A percentile compares a stretch with the other conserved stretches of the same genome.
These are phyloP conservation scores for Neosilurus mollespiculum DNA, from an alignment of 2,797 vertebrate species.

Conservation along the genomic window DNA sequence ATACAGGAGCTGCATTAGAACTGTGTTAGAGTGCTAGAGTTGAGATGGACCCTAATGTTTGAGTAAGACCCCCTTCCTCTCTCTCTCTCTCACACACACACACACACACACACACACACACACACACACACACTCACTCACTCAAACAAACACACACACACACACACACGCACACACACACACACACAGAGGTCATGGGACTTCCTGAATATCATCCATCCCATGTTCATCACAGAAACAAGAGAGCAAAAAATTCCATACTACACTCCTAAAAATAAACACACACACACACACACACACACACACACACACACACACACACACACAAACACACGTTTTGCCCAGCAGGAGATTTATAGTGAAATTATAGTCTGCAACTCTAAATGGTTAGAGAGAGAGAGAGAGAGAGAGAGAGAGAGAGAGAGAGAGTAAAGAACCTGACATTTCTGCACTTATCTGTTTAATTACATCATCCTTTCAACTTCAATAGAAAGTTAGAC, in stretches of 20 bases:
- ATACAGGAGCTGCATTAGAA: not conserved
- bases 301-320: conserved; percentile 13
- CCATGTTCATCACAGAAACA: conserved; percentile 49
- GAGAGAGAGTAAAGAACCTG: not conserved
- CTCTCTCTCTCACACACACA: not conserved
- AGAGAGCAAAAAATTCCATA: conserved; percentile 26
- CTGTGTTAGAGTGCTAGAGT: not conserved
- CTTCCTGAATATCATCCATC: conserved; percentile 52
- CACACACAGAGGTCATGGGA: conserved; percentile 54
- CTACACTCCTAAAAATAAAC: conserved; percentile 39
- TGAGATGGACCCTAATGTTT: not conserved
- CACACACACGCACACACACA: conserved; percentile 17
- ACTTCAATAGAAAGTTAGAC: no score
- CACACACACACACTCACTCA: no score
- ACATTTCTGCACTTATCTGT: not conserved
- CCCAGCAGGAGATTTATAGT: not conserved
- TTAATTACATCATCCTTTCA: conserved; percentile 14
- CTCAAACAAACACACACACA: conserved; percentile 52
- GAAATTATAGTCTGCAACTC: not conserved
- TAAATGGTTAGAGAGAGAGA: not conserved
- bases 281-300: conserved; percentile 31
- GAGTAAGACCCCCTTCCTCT: not conserved
- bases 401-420: no score
- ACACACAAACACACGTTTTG: conserved; percentile 6
- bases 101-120: not conserved